Percentiles rank a stretch among this genome's conserved stretches.
Conservation (phyloP, 2,113 vertebrate species). For the Rhinichthys klamathensis region DNA sequence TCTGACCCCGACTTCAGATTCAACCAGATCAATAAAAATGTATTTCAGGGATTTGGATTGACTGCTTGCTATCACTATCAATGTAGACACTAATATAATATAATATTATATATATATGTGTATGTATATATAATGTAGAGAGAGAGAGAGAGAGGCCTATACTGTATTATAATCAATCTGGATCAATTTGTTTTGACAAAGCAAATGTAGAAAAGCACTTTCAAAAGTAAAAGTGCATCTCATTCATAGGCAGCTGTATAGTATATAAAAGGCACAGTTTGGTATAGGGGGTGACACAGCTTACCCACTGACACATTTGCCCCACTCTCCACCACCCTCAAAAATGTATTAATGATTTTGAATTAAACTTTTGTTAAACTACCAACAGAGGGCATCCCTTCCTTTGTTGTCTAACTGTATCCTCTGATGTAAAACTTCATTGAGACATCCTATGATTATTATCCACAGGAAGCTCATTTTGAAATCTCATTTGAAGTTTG, state of each 20-base stretch:
- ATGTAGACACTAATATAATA: neutral
- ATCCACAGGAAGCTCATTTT: constrained; percentile 14
- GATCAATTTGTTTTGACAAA: neutral
- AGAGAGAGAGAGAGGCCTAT: neutral
- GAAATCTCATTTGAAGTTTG: neutral
- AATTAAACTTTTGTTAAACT: constrained; percentile 10
- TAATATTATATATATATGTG: neutral
- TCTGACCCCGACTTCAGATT: neutral
- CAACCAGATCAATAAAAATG: neutral
- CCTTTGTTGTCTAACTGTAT: neutral
- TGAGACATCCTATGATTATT: neutral
- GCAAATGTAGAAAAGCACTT: neutral
- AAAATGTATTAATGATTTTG: neutral
- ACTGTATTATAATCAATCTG: neutral
- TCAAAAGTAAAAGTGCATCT: neutral
- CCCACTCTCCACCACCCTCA: neutral
- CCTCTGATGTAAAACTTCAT: constrained; percentile 20
- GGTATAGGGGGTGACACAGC: neutral
- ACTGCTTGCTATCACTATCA: neutral
- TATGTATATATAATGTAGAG: no score
- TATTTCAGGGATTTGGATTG: neutral
- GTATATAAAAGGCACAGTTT: neutral
- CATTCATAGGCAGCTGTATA: neutral
- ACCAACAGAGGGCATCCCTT: constrained; percentile 58
- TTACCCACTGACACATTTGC: neutral